Conservation (phyloP, 2,113 vertebrate species). For the Drymodes brunneopygia region DNA sequence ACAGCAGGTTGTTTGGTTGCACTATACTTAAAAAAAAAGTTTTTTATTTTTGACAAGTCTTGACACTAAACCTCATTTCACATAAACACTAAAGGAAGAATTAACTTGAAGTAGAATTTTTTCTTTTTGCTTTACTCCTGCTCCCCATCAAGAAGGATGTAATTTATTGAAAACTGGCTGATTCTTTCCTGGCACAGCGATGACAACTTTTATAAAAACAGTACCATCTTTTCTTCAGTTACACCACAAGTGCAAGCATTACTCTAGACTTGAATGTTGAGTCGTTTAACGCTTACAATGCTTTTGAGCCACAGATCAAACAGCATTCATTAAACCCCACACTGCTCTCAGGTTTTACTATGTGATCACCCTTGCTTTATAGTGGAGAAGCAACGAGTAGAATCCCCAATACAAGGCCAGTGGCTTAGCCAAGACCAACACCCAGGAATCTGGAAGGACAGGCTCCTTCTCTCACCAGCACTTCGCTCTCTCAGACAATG, state of each 20-base stretch:
- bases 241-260: slow-evolving; percentile 13
- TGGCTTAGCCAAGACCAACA: neutral
- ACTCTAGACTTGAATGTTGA: neutral
- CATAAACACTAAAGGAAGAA: slow-evolving; percentile 63
- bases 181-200: slow-evolving; percentile 58
- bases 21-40: neutral
- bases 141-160: slow-evolving; percentile 40
- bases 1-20: neutral
- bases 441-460: neutral
- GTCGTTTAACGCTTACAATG: neutral
- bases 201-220: neutral
- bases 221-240: neutral
- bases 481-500: neutral
- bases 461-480: neutral
- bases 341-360: neutral
- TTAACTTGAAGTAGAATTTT: slow-evolving; percentile 56
- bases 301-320: neutral
- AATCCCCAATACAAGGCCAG: neutral
- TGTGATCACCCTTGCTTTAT: neutral
- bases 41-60: slow-evolving; percentile 65
- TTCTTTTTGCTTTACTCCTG: slow-evolving; percentile 44
- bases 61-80: slow-evolving; percentile 70
- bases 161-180: slow-evolving; percentile 66
- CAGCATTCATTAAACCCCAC: neutral
- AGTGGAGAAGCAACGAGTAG: neutral